Base-by-base conservation (phyloP, 2,888 invertebrate species). In the Lottia gigantea region DNA sequence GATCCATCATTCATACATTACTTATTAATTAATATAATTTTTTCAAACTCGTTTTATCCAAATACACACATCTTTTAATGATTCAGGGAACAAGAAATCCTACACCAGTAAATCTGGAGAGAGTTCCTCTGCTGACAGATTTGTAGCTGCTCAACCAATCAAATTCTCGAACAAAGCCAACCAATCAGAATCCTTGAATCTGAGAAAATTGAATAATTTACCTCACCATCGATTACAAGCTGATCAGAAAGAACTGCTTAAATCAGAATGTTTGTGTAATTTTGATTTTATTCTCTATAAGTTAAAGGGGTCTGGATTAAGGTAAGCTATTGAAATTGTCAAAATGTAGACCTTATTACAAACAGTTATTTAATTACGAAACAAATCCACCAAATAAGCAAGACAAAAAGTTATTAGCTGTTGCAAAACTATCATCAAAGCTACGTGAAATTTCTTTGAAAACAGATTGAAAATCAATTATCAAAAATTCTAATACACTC, bases 131-230 rank as follows among this genome's bases (percentile, higher is more conserved):
- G 83, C 80, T 2, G 79, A 84, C 49, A 72, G 86, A 8, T 77
- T 78, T 31, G 82, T 84, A 7, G 71, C 80, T 7, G 66, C 74
- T 7, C 86, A 87, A 68, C 86, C 85, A 12, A 67, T 84, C 8
- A 73, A 70, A 62, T 83, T 81, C 71, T 79, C 77, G 2, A 70
- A 74, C 64, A 40, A 40, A 40, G 7, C 6, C 1, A 40, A 40
- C 40, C 55, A 23, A 23, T 19, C 19, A 23, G 71, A 74, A 15
- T 70, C 76, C 11, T 85, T 78, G 75, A 87, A 87, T 68, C 55
- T 80, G 0, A 76, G 87, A 19, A 83, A 81, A 46, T 76, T 87
- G 12, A 84, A 78, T 73, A 84, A 85, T 66, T 76, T 85, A 15
- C 84, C 86, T 0, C 81, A 78, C 67, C 86, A 85, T 67, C 73